Conservation (phyloP, 2,888 invertebrate genomes). For the Polietes domitor region DNA sequence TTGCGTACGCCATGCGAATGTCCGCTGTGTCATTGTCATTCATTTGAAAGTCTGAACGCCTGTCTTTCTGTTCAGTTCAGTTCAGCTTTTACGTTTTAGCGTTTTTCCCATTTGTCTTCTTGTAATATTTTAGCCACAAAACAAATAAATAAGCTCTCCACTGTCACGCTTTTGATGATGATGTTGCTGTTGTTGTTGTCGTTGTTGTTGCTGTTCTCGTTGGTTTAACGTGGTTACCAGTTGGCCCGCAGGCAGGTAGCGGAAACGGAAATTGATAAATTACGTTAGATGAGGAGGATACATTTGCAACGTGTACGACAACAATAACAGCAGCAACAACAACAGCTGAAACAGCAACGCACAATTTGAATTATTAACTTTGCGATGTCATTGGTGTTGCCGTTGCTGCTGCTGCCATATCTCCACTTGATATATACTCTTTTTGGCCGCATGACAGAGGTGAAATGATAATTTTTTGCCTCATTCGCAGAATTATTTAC, state of each 20-base stretch:
- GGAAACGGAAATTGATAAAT: constrained; percentile 66
- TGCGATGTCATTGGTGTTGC: background rate
- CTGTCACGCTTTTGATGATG: background rate
- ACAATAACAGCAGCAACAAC: background rate
- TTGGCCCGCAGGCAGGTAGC: constrained; percentile 32
- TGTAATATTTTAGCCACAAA: constrained; percentile 20
- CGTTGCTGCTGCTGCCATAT: constrained; percentile 4
- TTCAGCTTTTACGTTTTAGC: background rate
- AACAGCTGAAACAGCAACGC: constrained; percentile 22
- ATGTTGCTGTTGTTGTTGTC: background rate
- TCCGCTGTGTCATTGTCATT: background rate
- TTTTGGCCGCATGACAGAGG: constrained; percentile 8
- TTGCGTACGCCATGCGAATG: background rate
- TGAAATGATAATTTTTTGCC: constrained; percentile 28
- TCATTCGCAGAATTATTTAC: constrained; percentile 7
- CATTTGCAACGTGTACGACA: constrained; percentile 45
- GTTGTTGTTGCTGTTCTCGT: constrained; percentile 17
- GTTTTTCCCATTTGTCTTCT: background rate
- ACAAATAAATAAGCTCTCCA: constrained; percentile 15
- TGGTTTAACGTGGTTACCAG: background rate
- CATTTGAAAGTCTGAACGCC: background rate
- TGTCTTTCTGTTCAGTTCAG: background rate
- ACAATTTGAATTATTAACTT: constrained; percentile 51
- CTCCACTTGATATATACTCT: constrained; percentile 14
- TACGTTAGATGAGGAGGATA: constrained; percentile 57